Base-by-base conservation (phyloP, 2,888 invertebrate genomes). In the Drosophila stalkeri region DNA sequence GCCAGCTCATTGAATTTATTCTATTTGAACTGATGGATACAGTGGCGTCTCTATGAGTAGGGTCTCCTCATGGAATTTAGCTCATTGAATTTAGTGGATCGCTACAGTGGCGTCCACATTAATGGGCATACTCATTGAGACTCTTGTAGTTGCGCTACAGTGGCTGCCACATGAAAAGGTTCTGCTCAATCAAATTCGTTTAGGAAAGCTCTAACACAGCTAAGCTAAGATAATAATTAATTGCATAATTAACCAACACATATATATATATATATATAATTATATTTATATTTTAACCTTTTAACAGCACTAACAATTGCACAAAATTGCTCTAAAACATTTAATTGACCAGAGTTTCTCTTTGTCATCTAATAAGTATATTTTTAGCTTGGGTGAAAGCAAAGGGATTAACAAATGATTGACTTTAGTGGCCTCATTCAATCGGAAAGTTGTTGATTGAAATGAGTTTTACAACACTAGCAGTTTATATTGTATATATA, bases 261-360 rank as follows among this genome's bases (percentile, higher is more conserved):
- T 37, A 52, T 12, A 51, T 43, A 35, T 37, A 63, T 43, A 16
- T 20, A 37, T 37, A 66, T 54, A 52, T 16, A 51, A 6, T 27
- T 43, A 27, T 44, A 63, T 37, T 27, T n/a, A 66, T 54, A 66
- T 56, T 39, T 70, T 74, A 80, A 68, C 80, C 52, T 80, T 71
- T 72, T 72, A 86, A 89, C 74, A 84, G 74, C 87, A 80, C 87
- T 86, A 86, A 89, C 85, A 77, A 63, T 85, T 75, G 78, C 89
- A 75, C 85, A 89, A 89, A 89, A 82, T 78, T 80, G 80, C 88
- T 88, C 88, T 87, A 89, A 87, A 89, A 89, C 86, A 82, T 86
- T 87, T 87, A 87, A 87, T 87, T 87, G 86, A 87, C 86, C 74
- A 85, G 68, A 78, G 72, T 89, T 66, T 35, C 69, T 80, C 77